Percentiles rank a stretch among this genome's conserved stretches.
Evolutionary conservation across 2,888 invertebrate species (phyloP).

Genomic region (Lasius platythorax): DNA sequence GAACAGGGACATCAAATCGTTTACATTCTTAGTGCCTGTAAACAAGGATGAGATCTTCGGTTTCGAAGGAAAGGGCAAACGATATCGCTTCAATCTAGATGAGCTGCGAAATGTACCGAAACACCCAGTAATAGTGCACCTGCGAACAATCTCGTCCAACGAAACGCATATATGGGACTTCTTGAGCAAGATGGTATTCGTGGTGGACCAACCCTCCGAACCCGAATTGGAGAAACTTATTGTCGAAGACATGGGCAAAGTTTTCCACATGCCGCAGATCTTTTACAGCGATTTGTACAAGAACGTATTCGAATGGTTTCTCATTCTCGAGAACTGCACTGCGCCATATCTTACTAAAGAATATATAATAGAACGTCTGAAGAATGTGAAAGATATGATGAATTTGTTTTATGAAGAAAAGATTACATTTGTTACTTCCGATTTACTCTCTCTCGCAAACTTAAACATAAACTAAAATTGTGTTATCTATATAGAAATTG

Average conservation of each 20-base stretch:
- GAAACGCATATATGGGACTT: background rate
- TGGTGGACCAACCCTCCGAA: conserved; percentile 9
- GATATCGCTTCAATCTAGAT: background rate
- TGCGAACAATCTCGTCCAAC: background rate
- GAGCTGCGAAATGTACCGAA: background rate
- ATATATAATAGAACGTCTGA: background rate
- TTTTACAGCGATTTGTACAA: conserved; percentile 7
- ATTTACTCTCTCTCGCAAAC: background rate
- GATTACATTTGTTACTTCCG: background rate
- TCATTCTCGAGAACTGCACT: background rate
- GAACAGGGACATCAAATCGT: background rate
- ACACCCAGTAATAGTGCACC: background rate
- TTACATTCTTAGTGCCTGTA: background rate
- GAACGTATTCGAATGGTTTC: conserved; percentile 22
- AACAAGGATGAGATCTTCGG: background rate
- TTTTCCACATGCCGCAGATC: background rate
- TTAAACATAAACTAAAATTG: background rate
- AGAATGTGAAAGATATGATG: background rate
- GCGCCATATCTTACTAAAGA: conserved; percentile 35
- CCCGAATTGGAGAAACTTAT: conserved; percentile 8
- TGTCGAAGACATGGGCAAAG: background rate
- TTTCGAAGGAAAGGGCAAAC: conserved; percentile 13
- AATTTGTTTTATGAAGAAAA: background rate
- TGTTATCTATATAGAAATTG: background rate
- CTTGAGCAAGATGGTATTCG: conserved; percentile 25